Base-by-base conservation (phyloP, 2,888 invertebrate genomes). In the Octonoba sinensis region DNA sequence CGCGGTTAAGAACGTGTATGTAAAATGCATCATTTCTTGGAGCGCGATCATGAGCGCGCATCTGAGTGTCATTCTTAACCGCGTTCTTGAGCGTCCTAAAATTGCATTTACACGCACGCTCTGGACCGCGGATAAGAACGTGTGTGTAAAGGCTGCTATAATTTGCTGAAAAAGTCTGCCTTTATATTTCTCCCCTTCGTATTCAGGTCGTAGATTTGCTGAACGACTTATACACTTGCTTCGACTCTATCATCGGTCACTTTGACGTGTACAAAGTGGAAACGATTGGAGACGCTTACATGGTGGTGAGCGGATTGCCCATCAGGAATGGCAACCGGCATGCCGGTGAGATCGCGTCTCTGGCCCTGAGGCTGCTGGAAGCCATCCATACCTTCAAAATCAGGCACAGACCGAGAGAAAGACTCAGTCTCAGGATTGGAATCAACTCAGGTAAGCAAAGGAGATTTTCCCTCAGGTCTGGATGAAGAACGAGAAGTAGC, bases 191-290 rank as follows among this genome's bases (percentile, higher is more conserved):
- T 57, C 1, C 13, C 0, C 2, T 18, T 22, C 16, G 2, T 27
- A n/a, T n/a, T 36, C 90, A 95, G 93, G 93, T 96, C 1, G 95
- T 96, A 62, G 93, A 94, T 87, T 91, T 96, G 85, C 90, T 96
- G 59, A 96, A 96, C 87, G 95, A 95, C 87, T 89, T 96, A 67
- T 96, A 96, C 89, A 95, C 95, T 0, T 92, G 93, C 86, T 96
- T 95, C 87, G 96, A 96, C 87, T 93, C 94, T 0, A 94, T 96
- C 81, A 95, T 96, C 86, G 94, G 94, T 0, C 92, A 93, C 88
- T 96, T 94, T 88, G 94, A 95, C 87, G 94, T 94, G 6, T 95
- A 95, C 89, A 99, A 99, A 90, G 98, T 98, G 84, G 96, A 96
- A 90, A 96, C 96, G 62, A 96, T 96, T 83, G 96, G 96, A 47